Evolutionary conservation across 2,797 vertebrate species (phyloP), one percentile per base, ranked within the genome.

Genomic region (Furcifer pardalis): DNA sequence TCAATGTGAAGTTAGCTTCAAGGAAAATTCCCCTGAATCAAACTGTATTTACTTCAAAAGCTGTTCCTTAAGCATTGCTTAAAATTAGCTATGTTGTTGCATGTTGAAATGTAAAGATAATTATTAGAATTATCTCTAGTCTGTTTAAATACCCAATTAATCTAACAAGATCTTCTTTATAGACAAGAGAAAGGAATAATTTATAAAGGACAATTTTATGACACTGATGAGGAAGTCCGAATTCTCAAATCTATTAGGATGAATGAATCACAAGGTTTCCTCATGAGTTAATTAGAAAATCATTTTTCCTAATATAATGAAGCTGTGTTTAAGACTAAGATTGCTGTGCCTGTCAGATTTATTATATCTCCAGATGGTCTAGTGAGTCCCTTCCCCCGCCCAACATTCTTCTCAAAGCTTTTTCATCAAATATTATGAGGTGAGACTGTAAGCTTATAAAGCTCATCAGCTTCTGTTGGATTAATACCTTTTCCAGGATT

Each of bases 281-380:
- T 88, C 69, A 79, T 62, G 73, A 91, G 89, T 89, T 90, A 90
- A 91, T 93, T 91, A 92, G 78, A 84, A 89, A 89, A 84, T 84
- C 5, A 78, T 89, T 91, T 91, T 85, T 89, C 72, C 56, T 84
- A 86, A 87, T 87, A 89, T 73, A 90, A 89, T 89, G 63, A 90
- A 88, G 77, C 87, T 88, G 84, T 90, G 30, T 90, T 89, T 89
- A 86, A 90, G 91, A 84, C 78, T 74, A 3, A 73, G 63, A 42
- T 77, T 88, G 52, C 69, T 90, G 65, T 83, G 63, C 81, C n/a
- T 86, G 82, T 88, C 86, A 88, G 68, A 78, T 93, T 90, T 88
- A 73, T 87, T 87, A 27, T 83, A 44, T 88, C 49, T 87, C 85
- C 75, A 81, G 75, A 81, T 86, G 75, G 81, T 44, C 77, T 79